Conservation (phyloP, 2,797 vertebrate species). For the Myoxocephalus aenaeus region DNA sequence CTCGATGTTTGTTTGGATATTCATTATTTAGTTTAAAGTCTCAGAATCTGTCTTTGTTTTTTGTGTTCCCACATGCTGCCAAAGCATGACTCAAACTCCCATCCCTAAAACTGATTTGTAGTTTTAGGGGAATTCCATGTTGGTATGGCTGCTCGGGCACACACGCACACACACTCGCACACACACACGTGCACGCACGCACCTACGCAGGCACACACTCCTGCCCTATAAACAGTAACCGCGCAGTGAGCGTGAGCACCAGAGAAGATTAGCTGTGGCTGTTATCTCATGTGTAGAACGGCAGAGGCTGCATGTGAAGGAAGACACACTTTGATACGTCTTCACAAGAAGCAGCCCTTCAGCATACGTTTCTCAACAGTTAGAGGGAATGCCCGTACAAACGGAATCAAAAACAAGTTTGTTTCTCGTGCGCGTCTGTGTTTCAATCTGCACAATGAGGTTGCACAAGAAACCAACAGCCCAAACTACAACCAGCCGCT, state of each 20-base stretch:
- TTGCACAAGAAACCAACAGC: conserved; percentile 9
- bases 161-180: conserved; percentile 13
- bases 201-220: conserved; percentile 10
- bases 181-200: conserved; percentile 12
- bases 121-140: conserved; percentile 71
- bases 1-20: not conserved
- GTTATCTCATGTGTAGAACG: conserved; percentile 50
- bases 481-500: not conserved
- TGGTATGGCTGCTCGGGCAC: not conserved
- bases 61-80: conserved; percentile 22
- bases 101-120: conserved; percentile 32
- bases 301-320: conserved; percentile 20
- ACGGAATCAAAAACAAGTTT: not conserved
- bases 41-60: not conserved
- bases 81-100: conserved; percentile 25
- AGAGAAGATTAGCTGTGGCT: conserved; percentile 67
- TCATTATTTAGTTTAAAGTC: not conserved
- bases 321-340: not conserved
- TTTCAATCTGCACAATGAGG: conserved; percentile 14
- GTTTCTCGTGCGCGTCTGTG: not conserved
- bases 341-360: not conserved
- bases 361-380: not conserved
- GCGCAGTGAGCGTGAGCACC: conserved; percentile 59
- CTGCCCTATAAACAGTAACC: conserved; percentile 42
- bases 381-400: not conserved